Conservation (phyloP, 2,888 invertebrate genomes). For the Hypolimnas misippus region DNA sequence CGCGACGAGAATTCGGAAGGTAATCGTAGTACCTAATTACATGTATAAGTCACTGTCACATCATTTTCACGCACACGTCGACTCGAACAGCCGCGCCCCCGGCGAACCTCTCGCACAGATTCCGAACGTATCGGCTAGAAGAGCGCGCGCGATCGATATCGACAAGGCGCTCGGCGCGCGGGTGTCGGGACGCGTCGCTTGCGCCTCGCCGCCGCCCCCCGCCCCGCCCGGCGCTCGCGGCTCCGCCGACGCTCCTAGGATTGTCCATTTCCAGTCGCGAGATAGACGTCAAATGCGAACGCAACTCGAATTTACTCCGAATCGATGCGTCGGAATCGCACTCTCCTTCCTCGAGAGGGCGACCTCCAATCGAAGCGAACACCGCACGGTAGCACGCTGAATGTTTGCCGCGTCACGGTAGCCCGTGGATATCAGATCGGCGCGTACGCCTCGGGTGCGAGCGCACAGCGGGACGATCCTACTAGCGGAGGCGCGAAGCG, state of each 20-base stretch:
- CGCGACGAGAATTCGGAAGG: conserved; percentile 79
- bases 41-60: conserved; percentile 59
- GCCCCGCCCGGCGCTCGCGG: conserved; percentile 35
- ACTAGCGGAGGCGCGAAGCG: conserved; percentile 40
- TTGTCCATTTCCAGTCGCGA: conserved; percentile 14
- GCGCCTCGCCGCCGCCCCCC: conserved; percentile 33
- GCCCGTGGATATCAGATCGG: background rate
- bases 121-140: conserved; percentile 50
- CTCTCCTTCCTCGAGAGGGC: background rate
- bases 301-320: background rate
- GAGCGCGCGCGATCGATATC: conserved; percentile 68
- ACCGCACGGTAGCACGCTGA: background rate
- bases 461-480: conserved; percentile 27
- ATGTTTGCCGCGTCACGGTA: background rate
- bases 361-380: background rate
- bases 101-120: conserved; percentile 68
- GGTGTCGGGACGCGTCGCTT: conserved; percentile 62
- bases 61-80: conserved; percentile 81
- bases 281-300: background rate
- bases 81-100: conserved; percentile 84
- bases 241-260: conserved; percentile 26
- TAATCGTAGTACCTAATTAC: conserved; percentile 58
- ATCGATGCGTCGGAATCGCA: background rate
- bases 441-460: background rate
- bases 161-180: conserved; percentile 75